Evolutionary conservation across 2,888 invertebrate genomes (phyloP), one percentile per base, ranked within the genome.

Genomic region (Encarsia formosa): DNA sequence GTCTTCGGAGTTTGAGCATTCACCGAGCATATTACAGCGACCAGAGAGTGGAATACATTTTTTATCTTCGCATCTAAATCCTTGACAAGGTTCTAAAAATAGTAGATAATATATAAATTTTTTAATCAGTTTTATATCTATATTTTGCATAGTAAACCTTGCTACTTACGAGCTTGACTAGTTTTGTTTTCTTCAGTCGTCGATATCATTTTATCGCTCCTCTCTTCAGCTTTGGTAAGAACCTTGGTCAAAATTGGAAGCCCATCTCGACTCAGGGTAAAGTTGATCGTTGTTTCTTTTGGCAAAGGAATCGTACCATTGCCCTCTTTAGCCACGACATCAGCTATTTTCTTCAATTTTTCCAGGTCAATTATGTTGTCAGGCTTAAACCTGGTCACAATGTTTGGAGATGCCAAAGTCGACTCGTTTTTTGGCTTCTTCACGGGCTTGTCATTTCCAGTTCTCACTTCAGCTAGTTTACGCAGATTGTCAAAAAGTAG

Each of bases 1-100:
- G 65, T 88, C 88, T 56, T 83, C 82, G 2, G 86, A 86, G 55
- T 81, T 82, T 6, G 78, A 73, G 59, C 87, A 88, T 65, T 88
- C 87, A 22, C 84, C 76, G 38, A 87, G 71, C 65, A 85, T 82
- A 65, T 88, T 87, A 67, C 87, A 88, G 56, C 84, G 80, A 4
- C 84, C 82, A 3, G 82, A 80, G 47, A 78, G 66, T 1, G 85
- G 80, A 20, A 87, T 71, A 65, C 87, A 87, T 60, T 79, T 78
- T 1, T 84, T 85, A 61, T 80, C 81, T 11, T 75, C 70, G 68
- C 87, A 87, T 24, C 76, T 79, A 37, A 80, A 80, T 15, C 76
- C 74, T 45, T 74, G 76, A 60, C 79, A 75, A 5, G 53, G 41
- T 40, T 69, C 71, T 77, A 65, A 73, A 76, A 31, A n/a, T 9